phyloP scores from a whole-genome alignment of 2,113 vertebrate species.

The Anarhynchus alexandrinus region DNA sequence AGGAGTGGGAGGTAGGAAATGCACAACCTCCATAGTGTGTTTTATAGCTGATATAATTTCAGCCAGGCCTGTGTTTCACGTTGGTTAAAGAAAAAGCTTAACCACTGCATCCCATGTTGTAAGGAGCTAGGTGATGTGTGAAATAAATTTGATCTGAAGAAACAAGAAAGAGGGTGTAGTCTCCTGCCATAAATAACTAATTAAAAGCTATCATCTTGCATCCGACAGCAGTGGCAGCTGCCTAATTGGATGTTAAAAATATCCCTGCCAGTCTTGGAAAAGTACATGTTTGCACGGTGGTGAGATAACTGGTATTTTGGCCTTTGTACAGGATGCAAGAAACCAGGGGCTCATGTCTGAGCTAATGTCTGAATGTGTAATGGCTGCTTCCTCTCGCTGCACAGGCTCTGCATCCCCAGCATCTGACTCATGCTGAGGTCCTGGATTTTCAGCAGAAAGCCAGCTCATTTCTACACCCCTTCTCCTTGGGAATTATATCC shows the following conservation, averaged over 20 bases:
- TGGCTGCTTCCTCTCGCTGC: background rate
- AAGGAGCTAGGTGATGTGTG: background rate
- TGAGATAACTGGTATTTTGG: background rate
- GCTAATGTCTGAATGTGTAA: background rate
- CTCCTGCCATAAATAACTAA: background rate
- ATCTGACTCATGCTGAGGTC: conserved; percentile 35
- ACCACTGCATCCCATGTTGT: background rate
- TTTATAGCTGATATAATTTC: background rate
- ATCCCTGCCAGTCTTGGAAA: background rate
- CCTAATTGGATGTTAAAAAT: conserved; percentile 4
- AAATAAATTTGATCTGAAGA: background rate
- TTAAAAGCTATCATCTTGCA: background rate
- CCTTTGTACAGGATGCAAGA: background rate
- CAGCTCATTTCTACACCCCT: background rate
- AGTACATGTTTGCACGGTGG: background rate
- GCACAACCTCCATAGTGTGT: background rate
- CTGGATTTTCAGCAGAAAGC: background rate
- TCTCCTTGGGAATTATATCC: background rate
- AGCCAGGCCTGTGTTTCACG: background rate
- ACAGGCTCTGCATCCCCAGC: background rate
- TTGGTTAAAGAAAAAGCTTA: background rate
- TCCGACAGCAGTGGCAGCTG: background rate
- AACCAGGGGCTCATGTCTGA: background rate
- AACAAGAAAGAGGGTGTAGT: background rate
- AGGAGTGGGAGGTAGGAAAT: background rate